phyloP scores from a whole-genome alignment of 2,797 vertebrate genomes.

The Mus minutoides region DNA sequence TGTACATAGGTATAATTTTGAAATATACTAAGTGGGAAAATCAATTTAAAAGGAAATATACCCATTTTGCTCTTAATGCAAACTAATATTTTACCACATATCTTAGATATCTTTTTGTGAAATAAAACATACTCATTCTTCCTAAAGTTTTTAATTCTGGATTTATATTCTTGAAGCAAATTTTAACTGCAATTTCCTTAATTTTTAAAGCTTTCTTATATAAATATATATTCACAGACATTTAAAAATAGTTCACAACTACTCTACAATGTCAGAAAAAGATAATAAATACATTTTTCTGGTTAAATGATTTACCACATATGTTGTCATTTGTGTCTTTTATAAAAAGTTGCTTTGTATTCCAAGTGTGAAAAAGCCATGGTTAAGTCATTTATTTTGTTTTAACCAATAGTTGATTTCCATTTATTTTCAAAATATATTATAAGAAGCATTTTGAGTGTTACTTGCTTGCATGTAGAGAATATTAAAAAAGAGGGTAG shows the following conservation, averaged over 20 bases:
- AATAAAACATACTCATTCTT: neutral
- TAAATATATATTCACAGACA: neutral
- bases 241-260: neutral
- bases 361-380: neutral
- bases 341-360: neutral
- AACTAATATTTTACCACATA: neutral
- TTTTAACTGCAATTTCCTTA: neutral
- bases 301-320: neutral
- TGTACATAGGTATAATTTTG: neutral
- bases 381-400: neutral
- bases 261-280: neutral
- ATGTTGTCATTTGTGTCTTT: neutral
- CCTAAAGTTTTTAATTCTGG: neutral
- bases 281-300: neutral
- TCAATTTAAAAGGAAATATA: neutral
- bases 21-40: neutral
- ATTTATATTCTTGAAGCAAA: constrained; percentile 13
- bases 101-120: neutral
- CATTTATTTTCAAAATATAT: neutral
- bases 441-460: neutral
- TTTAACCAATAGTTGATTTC: neutral
- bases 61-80: neutral
- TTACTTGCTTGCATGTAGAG: neutral
- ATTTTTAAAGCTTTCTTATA: neutral
- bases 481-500: neutral